A percentile compares a stretch with the other conserved stretches of the same genome.
phyloP scores from a whole-genome alignment of 1,140 invertebrate genomes.

The Zaprionus nigranus region DNA sequence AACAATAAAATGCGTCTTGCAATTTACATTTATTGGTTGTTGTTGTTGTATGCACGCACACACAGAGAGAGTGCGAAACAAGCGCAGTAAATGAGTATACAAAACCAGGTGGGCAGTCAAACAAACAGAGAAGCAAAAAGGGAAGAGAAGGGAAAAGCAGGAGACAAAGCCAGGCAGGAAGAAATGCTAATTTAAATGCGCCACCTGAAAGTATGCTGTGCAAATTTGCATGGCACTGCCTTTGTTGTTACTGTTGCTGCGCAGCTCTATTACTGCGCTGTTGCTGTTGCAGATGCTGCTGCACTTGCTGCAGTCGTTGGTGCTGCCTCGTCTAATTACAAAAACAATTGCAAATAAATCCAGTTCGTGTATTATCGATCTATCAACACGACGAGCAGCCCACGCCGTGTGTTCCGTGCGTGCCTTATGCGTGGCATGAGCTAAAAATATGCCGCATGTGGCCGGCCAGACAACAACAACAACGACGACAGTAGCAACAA shows the following conservation, averaged over 20 bases:
- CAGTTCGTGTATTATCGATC: background rate
- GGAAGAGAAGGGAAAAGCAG: background rate
- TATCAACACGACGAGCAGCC: background rate
- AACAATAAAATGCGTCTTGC: background rate
- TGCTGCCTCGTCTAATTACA: background rate
- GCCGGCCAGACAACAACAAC: background rate
- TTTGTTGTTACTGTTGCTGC: conserved; percentile 13
- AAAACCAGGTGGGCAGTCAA: background rate
- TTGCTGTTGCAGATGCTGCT: conserved; percentile 1
- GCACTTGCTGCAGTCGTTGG: background rate
- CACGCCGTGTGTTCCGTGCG: background rate
- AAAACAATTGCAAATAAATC: background rate
- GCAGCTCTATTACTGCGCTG: background rate
- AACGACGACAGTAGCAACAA: background rate
- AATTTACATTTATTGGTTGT: background rate
- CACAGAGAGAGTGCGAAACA: background rate
- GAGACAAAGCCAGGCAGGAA: background rate
- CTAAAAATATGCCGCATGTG: background rate
- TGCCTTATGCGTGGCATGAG: background rate
- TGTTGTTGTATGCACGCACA: background rate
- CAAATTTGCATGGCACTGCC: conserved; percentile 5
- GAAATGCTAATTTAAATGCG: conserved; percentile 21
- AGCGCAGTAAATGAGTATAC: background rate
- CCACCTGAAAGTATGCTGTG: conserved; percentile 57
- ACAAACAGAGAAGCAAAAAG: background rate